Evolutionary conservation across 2,888 invertebrate species (phyloP), one percentile per base, ranked within the genome.

Genomic region (Nomada goodeniana): DNA sequence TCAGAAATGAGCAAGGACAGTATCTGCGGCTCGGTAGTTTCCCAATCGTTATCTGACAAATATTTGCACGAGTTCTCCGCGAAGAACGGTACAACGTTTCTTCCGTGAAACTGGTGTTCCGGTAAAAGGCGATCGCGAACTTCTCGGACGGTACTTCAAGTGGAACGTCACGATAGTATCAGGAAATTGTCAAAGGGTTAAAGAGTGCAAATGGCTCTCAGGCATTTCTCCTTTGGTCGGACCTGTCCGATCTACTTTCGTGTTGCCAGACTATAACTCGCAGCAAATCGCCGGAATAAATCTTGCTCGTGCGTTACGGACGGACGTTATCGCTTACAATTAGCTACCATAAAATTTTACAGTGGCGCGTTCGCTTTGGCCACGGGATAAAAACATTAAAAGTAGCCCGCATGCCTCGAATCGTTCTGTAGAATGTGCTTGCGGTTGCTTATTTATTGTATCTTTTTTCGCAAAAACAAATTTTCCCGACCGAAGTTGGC

Each of bases 311-410:
- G 72, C 80, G 76, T 73, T 59, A 61, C 70, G 59, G 68, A 65
- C 83, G 82, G 82, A 76, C 85, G 78, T 87, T 87, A 86, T 86
- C 86, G 86, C 84, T 78, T 85, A 78, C 87, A 84, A 86, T 86
- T 86, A 86, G 83, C 82, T 65, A 55, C 72, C 83, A 78, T 84
- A 84, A 84, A 84, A 82, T 82, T 79, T 82, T 82, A 72, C 75
- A 79, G 55, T 65, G 60, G 57, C 69, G 60, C 71, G 79, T 76
- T 81, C 69, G 53, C 59, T 61, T 52, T 23, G 50, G 9, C 13
- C 42, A 11, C 53, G 44, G 70, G 76, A 82, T 82, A 82, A 81
- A 82, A 82, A 82, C 76, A 68, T 76, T 71, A 81, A 72, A 68
- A 67, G 50, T 52, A 11, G 53, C n/a, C 20, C 64, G 63, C 26